Evolutionary conservation across 2,113 vertebrate species (phyloP).

Genomic region (Eidolon helvum): DNA sequence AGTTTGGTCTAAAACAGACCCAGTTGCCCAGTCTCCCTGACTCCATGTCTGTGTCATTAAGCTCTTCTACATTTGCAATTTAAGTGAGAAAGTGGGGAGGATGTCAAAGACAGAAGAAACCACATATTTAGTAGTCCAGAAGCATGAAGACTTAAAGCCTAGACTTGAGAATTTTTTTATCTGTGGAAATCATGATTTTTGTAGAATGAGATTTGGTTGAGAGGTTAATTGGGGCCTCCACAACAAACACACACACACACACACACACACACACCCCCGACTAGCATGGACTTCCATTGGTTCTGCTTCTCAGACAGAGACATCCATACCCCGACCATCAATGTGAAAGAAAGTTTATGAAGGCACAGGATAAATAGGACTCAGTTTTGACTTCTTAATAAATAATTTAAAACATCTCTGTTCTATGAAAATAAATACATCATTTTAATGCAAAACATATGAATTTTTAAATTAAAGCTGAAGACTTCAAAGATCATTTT

Average conservation of each 20-base stretch:
- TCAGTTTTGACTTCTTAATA: background rate
- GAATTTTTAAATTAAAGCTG: slow-evolving; percentile 9
- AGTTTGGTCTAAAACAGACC: background rate
- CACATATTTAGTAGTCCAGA: background rate
- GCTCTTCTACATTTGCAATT: background rate
- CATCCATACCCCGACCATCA: rapidly evolving
- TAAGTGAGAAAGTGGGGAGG: background rate
- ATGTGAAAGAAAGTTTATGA: background rate
- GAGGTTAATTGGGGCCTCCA: background rate
- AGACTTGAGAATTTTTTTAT: background rate
- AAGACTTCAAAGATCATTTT: background rate
- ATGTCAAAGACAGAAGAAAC: background rate
- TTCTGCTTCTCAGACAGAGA: background rate
- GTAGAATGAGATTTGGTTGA: background rate
- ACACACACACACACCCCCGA: too few relatives aligned
- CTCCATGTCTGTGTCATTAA: background rate
- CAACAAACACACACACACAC: too few relatives aligned
- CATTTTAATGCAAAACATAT: background rate
- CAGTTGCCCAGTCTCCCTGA: background rate
- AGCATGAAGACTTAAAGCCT: background rate
- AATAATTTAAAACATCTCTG: background rate
- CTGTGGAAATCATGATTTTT: background rate
- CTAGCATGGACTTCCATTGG: background rate
- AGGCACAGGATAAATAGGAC: background rate
- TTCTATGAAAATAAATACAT: background rate